These are phyloP conservation scores for Antennarius maculatus DNA, from an alignment of 2,797 vertebrate species.

Conservation along the genomic window DNA sequence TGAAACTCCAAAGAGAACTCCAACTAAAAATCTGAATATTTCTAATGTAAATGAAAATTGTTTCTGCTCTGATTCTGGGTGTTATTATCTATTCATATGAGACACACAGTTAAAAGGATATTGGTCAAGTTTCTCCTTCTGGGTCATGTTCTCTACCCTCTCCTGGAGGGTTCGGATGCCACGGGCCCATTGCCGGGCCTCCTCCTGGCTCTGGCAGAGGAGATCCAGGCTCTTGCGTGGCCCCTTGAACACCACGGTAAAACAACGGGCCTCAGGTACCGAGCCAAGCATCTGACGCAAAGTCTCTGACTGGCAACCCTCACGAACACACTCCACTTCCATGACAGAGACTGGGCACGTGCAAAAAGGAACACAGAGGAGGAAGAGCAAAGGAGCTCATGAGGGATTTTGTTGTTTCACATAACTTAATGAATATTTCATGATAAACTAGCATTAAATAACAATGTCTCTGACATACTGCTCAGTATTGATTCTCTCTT, in stretches of 20 bases:
- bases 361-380: background rate
- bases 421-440: background rate
- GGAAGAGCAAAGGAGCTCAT: background rate
- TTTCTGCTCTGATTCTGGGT: background rate
- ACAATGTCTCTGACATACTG: background rate
- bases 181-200: constrained; percentile 87
- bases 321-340: constrained; percentile 81
- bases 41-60: background rate
- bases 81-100: background rate
- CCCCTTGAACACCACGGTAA: constrained; percentile 90
- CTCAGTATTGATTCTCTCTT: background rate
- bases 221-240: constrained; percentile 91
- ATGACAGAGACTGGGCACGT: constrained; percentile 69
- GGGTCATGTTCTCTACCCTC: constrained; percentile 90
- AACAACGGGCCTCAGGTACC: constrained; percentile 82
- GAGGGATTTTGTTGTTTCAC: background rate
- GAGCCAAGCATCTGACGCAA: constrained; percentile 77
- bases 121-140: constrained; percentile 92
- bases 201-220: constrained; percentile 83
- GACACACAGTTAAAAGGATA: constrained; percentile 83
- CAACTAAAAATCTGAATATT: too few species aligned
- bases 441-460: too few species aligned
- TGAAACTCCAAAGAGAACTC: background rate
- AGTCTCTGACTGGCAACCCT: constrained; percentile 86
- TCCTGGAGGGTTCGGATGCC: constrained; percentile 89